Evolutionary conservation across 92 coral and sea anemone species (phyloP).

Genomic region (Zoanthus gigantus): DNA sequence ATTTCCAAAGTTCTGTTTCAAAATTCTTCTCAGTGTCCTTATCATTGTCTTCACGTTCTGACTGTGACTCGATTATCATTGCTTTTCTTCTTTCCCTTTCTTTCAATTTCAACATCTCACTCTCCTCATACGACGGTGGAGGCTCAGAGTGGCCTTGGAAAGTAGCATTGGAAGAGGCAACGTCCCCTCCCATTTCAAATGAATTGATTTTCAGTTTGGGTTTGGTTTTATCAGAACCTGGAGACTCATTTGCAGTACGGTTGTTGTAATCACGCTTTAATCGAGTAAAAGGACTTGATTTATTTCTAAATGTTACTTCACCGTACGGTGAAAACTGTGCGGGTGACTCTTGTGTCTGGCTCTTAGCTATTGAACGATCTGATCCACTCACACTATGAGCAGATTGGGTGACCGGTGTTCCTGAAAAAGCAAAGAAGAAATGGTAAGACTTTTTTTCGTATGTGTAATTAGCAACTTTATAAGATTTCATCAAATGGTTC

Average conservation of each 20-base stretch:
- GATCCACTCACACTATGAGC: constrained; percentile 69
- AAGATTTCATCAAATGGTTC: no score
- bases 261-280: constrained; percentile 72
- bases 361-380: constrained; percentile 78
- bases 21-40: constrained; percentile 43
- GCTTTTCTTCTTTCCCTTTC: constrained; percentile 71
- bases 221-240: constrained; percentile 74
- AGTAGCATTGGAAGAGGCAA: constrained; percentile 61
- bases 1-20: constrained; percentile 28
- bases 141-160: constrained; percentile 86
- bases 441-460: no score
- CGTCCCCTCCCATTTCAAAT: constrained; percentile 84
- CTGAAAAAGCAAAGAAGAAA: background rate
- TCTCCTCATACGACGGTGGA: constrained; percentile 88
- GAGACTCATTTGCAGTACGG: constrained; percentile 73
- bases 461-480: no score
- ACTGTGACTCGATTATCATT: constrained; percentile 41
- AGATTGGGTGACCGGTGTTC: constrained; percentile 34
- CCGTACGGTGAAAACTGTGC: constrained; percentile 65
- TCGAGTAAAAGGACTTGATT: constrained; percentile 65
- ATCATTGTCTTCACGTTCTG: constrained; percentile 30
- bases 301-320: constrained; percentile 62
- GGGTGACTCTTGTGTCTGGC: constrained; percentile 66
- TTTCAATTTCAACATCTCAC: constrained; percentile 77
- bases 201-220: constrained; percentile 90